Evolutionary conservation across 2,113 vertebrate species (phyloP), one percentile per base, ranked within the genome.

Genomic region (Eira barbara): DNA sequence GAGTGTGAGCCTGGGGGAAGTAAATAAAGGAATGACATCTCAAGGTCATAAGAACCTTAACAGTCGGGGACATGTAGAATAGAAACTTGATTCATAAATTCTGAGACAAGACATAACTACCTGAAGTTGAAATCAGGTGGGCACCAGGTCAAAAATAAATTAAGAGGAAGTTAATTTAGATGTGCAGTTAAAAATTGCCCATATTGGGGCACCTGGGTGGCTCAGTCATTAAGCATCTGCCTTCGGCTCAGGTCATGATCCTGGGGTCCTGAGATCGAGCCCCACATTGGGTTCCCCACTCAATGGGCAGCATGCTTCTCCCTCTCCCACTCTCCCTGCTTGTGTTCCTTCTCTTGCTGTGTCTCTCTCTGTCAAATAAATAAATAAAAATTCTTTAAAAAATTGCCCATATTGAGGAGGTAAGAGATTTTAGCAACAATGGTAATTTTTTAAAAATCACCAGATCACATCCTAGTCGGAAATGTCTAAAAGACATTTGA

Each of bases 21-120:
- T 96, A 97, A 97, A 97, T 91, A 94, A 95, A 93, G 31, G 82
- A 74, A 95, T 92, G 49, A 18, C 63, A 71, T 69, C 34, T 94
- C 79, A 95, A 94, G 55, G 74, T 92, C 83, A 93, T 83, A 91
- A 83, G 63, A 91, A 91, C 15, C n/a, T 89, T 93, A 67, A 93
- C 49, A 93, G 52, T 74, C 59, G 91, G n/a, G 36, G 23, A 94
- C 12, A 84, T 71, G 1, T 61, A 87, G 65, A 78, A 71, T 78
- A 45, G 49, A 59, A 95, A 95, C 59, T 8, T 89, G 83, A 84
- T 85, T 94, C 45, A 79, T 85, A 93, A 96, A 93, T 97, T 87
- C 39, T 96, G 23, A 82, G 45, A 82, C 79, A 55, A 91, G 86
- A 84, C n/a, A 67, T 42, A 94, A 69, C 6, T 87, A 59, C 20